These are phyloP conservation scores for Phymatocera aterrima DNA, from an alignment of 2,888 invertebrate genomes.

Conservation along the genomic window DNA sequence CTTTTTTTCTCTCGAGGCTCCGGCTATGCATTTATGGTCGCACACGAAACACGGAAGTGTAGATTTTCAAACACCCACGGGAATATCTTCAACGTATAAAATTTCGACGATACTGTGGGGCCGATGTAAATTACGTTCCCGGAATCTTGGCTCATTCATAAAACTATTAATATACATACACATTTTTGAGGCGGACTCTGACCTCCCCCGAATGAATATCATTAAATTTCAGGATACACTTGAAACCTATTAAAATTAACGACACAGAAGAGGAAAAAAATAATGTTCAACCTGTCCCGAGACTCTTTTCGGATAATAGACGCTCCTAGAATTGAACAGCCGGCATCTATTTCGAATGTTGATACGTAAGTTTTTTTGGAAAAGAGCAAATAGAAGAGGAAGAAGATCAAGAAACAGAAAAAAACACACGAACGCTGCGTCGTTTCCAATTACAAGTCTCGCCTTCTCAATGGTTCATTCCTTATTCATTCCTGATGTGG, in stretches of 20 bases:
- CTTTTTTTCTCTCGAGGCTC: not conserved
- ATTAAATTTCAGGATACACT: not conserved
- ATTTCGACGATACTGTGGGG: not conserved
- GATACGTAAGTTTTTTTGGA: too few relatives aligned
- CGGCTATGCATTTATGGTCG: not conserved
- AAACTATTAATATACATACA: slow-evolving; percentile 34
- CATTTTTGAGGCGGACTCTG: not conserved
- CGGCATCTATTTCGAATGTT: too few relatives aligned
- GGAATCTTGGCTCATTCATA: slow-evolving; percentile 38
- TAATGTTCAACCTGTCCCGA: not conserved
- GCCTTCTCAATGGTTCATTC: too few relatives aligned
- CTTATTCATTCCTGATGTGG: not conserved
- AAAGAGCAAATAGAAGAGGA: too few relatives aligned
- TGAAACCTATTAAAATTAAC: not conserved
- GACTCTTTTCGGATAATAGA: not conserved
- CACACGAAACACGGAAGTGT: not conserved
- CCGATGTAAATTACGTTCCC: slow-evolving; percentile 19
- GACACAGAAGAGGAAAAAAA: not conserved
- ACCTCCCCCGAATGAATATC: slow-evolving; percentile 21
- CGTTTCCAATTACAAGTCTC: too few relatives aligned
- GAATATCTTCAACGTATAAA: slow-evolving; percentile 6
- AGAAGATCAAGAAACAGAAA: too few relatives aligned
- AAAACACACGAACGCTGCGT: too few relatives aligned
- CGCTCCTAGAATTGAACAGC: too few relatives aligned
- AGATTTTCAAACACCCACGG: not conserved